Evolutionary conservation across 2,113 vertebrate species (phyloP), one percentile per base, ranked within the genome.

Genomic region (Zosterops pallidus): DNA sequence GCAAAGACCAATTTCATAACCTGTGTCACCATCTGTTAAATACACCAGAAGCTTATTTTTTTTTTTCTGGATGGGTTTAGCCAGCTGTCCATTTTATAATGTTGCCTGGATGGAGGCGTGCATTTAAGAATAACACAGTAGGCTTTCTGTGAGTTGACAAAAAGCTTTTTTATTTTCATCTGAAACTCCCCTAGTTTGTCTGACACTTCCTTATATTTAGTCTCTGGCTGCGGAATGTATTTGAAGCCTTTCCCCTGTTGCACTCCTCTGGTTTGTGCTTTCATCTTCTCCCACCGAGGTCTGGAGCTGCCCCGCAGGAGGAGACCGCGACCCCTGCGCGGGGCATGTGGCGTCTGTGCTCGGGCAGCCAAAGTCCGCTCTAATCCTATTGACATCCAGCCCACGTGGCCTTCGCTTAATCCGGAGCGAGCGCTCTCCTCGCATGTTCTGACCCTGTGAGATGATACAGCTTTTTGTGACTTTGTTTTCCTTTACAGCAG

Each of bases 331-430:
- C 28, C 75, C 49, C 29, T 67, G 29, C 24, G 65, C 0, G 1
- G 50, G 71, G 19, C 67, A 8, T 60, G 81, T 25, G 60, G 37
- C 8, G 25, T 53, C 23, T 95, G 64, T 88, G 82, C 76, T 83
- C 55, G 22, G 1, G 68, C 91, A 75, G 4, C 70, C 86, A 11
- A 60, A 95, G 91, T 56, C 91, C 71, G 0, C 62, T 69, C 76
- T 92, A 95, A 96, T 96, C 94, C 87, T 89, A 86, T 85, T 93
- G 94, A 83, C 94, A 95, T 95, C 81, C 64, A 90, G 93, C 96
- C 82, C 94, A 92, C 89, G 85, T 71, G 70, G 78, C 60, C 19
- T 42, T 86, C 86, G 47, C 75, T 83, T 96, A 96, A 95, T 94
- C 95, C 82, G 57, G 65, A 52, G 53, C 5, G 16, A 52, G 53